Conservation (phyloP, 2,888 invertebrate species). For the Limnephilus lunatus region DNA sequence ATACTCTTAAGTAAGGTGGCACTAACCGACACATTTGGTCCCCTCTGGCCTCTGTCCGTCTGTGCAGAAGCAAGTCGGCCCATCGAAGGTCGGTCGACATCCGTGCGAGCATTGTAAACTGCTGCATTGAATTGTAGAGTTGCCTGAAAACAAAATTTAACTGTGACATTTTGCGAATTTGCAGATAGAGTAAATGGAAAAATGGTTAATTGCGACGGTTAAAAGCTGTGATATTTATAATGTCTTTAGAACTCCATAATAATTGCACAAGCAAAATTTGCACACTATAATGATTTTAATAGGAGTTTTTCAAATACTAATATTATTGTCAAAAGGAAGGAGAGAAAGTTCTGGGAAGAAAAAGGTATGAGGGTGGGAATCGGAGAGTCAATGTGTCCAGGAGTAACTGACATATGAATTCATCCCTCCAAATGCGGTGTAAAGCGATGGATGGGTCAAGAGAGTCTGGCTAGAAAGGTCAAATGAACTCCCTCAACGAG, state of each 20-base stretch:
- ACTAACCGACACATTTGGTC: conserved; percentile 75
- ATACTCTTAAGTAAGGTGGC: not conserved
- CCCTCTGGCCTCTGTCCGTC: conserved; percentile 81
- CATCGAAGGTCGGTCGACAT: conserved; percentile 84
- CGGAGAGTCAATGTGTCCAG: no score
- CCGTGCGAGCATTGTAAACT: conserved; percentile 80
- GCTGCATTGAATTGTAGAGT: conserved; percentile 67
- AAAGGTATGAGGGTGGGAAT: no score
- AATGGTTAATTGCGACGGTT: not conserved
- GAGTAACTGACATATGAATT: no score
- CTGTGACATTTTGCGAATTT: no score
- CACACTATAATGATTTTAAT: no score
- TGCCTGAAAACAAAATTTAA: conserved; percentile 69
- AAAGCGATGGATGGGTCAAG: no score
- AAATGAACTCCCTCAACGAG: no score
- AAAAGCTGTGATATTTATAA: not conserved
- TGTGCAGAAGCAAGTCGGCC: conserved; percentile 86
- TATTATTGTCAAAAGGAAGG: no score
- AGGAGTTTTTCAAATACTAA: no score
- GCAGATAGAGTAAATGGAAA: not conserved
- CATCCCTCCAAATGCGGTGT: no score
- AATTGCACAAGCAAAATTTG: not conserved
- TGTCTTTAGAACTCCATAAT: not conserved
- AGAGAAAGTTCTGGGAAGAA: no score
- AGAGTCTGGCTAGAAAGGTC: no score